phyloP scores from a whole-genome alignment of 2,888 invertebrate genomes.

The Trypoxylon attenuatum region DNA sequence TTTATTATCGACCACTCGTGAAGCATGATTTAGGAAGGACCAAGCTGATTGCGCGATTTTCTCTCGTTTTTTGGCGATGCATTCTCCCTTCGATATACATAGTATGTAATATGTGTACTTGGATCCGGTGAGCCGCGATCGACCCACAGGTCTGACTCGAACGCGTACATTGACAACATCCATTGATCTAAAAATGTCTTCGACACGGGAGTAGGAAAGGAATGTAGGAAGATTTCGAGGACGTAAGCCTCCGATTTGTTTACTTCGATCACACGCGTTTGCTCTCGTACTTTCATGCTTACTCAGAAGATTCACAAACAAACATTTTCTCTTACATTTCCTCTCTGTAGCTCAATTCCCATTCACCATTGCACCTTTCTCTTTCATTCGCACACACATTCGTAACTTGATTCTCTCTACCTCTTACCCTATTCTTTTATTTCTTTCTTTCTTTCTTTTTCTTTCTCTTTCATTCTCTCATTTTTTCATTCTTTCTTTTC shows the following conservation, averaged over 20 bases:
- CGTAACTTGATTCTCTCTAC: too few species aligned
- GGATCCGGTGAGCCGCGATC: constrained; percentile 20
- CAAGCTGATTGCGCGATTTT: constrained; percentile 44
- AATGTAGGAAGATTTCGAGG: constrained; percentile 41
- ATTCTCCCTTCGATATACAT: constrained; percentile 5
- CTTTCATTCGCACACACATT: neutral
- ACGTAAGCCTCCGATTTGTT: constrained; percentile 23
- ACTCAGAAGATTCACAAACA: neutral
- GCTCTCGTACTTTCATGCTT: neutral
- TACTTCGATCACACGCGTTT: constrained; percentile 4
- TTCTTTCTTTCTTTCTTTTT: constrained; percentile 5
- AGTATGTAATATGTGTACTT: too few species aligned
- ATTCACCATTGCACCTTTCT: neutral
- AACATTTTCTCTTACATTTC: neutral
- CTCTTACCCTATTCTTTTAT: neutral
- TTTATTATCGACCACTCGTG: constrained; percentile 58
- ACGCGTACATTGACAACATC: constrained; percentile 55
- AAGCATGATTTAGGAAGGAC: constrained; percentile 58
- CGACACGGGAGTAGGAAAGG: constrained; percentile 47
- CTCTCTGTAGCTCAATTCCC: neutral
- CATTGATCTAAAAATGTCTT: constrained; percentile 55
- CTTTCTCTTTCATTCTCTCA: constrained; percentile 13
- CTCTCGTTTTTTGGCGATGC: constrained; percentile 13
- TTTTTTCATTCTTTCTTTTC: neutral
- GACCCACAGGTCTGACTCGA: constrained; percentile 38